phyloP scores from a whole-genome alignment of 2,113 vertebrate species.

The Equus quagga region DNA sequence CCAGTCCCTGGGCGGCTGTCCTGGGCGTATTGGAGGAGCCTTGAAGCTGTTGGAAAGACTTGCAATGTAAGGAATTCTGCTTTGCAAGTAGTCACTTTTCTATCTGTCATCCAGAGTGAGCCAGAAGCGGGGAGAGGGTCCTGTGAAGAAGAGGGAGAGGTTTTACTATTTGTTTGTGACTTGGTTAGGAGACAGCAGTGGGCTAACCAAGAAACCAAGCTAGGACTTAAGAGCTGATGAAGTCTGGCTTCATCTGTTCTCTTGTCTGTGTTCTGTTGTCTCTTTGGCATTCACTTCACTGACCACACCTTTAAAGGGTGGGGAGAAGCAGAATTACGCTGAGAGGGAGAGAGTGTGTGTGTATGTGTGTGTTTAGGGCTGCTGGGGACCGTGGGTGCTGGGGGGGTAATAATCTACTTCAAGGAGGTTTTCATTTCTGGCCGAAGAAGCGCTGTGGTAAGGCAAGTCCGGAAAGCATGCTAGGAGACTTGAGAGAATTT shows the following conservation, averaged over 20 bases:
- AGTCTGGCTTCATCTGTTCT: background rate
- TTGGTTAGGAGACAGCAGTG: background rate
- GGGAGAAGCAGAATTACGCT: background rate
- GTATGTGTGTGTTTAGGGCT: background rate
- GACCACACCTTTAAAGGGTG: background rate
- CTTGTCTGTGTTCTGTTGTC: background rate
- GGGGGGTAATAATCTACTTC: background rate
- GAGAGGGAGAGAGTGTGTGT: background rate
- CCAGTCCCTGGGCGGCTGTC: slow-evolving; percentile 6
- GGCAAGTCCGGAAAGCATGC: background rate
- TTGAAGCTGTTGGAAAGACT: slow-evolving; percentile 17
- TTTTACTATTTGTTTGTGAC: background rate
- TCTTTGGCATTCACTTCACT: background rate
- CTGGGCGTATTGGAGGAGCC: background rate
- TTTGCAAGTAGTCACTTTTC: slow-evolving; percentile 46
- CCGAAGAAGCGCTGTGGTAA: background rate
- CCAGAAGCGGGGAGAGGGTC: background rate
- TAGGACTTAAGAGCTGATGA: background rate
- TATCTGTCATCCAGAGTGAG: background rate
- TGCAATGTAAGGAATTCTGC: slow-evolving; percentile 39
- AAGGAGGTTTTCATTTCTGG: slow-evolving; percentile 60
- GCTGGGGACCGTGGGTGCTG: background rate
- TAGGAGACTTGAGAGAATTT: slow-evolving; percentile 44
- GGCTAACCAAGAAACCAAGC: background rate
- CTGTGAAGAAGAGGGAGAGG: background rate